Percentiles rank a stretch among this genome's conserved stretches.
These are phyloP conservation scores for Drosophila navojoa DNA, from an alignment of 1,140 invertebrate species.

Conservation along the genomic window DNA sequence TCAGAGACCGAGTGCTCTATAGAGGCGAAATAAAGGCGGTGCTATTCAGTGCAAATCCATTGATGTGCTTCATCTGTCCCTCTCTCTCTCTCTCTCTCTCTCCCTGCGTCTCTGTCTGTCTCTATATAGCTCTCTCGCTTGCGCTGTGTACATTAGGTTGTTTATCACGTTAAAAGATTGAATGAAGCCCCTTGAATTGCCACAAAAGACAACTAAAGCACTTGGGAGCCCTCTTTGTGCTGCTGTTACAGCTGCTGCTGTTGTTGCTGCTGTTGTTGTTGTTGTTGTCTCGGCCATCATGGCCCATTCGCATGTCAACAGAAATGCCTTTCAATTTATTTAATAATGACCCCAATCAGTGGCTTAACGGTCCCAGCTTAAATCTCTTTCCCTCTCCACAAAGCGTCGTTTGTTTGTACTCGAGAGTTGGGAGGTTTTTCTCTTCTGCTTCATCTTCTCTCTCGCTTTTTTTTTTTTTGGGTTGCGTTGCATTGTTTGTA, in stretches of 20 bases:
- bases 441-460: too few species aligned
- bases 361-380: slow-evolving; percentile 41
- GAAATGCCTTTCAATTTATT: slow-evolving; percentile 56
- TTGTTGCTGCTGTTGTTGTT: not conserved
- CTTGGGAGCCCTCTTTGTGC: slow-evolving; percentile 37
- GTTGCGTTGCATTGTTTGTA: slow-evolving; percentile 27
- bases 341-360: slow-evolving; percentile 58
- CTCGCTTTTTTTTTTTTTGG: too few species aligned
- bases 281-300: slow-evolving; percentile 23
- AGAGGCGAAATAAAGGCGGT: not conserved
- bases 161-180: slow-evolving; percentile 79
- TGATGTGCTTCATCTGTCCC: not conserved
- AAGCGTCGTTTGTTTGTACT: not conserved
- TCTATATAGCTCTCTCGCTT: slow-evolving; percentile 17
- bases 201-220: slow-evolving; percentile 61
- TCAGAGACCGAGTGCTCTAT: slow-evolving; percentile 45
- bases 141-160: slow-evolving; percentile 64
- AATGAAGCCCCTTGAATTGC: slow-evolving; percentile 46
- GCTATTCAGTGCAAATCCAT: slow-evolving; percentile 4
- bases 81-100: not conserved
- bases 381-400: not conserved
- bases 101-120: not conserved
- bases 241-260: not conserved
- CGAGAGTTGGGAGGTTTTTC: too few species aligned
- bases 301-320: slow-evolving; percentile 45